phyloP scores from a whole-genome alignment of 2,113 vertebrate species.

The Lasiurus borealis region DNA sequence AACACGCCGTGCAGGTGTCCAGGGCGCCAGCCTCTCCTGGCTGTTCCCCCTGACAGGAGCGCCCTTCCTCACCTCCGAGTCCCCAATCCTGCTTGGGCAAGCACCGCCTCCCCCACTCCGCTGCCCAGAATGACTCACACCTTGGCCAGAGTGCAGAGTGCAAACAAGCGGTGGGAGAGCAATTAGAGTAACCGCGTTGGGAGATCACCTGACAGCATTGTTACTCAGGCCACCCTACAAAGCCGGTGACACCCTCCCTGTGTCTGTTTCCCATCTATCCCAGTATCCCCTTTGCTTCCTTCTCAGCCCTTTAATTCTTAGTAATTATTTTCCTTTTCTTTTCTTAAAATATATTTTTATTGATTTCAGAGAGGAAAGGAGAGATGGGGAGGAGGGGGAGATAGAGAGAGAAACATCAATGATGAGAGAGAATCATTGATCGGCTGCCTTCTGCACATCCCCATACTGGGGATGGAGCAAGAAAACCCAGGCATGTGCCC shows the following conservation, averaged over 20 bases:
- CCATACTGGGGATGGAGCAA: too few relatives aligned
- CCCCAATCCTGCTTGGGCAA: neutral
- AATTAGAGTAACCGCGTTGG: neutral
- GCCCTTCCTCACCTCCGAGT: neutral
- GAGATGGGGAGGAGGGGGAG: too few relatives aligned
- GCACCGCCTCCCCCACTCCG: too few relatives aligned
- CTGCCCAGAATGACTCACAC: neutral
- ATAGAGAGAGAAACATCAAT: too few relatives aligned
- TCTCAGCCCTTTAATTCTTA: neutral
- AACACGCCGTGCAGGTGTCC: neutral
- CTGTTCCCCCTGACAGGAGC: accelerated
- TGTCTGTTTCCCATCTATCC: accelerated
- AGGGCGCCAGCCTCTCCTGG: accelerated
- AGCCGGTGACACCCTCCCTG: neutral
- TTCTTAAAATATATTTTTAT: neutral
- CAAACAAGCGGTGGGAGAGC: accelerated
- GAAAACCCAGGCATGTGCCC: too few relatives aligned
- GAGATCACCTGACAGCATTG: neutral
- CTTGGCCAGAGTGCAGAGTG: neutral
- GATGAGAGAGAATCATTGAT: too few relatives aligned
- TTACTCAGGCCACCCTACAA: neutral
- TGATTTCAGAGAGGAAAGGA: neutral
- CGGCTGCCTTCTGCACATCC: too few relatives aligned
- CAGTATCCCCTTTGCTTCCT: neutral
- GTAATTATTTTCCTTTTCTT: slow-evolving; percentile 15